Conservation (phyloP, 1,140 invertebrate species). For the Chymomyza costata region DNA sequence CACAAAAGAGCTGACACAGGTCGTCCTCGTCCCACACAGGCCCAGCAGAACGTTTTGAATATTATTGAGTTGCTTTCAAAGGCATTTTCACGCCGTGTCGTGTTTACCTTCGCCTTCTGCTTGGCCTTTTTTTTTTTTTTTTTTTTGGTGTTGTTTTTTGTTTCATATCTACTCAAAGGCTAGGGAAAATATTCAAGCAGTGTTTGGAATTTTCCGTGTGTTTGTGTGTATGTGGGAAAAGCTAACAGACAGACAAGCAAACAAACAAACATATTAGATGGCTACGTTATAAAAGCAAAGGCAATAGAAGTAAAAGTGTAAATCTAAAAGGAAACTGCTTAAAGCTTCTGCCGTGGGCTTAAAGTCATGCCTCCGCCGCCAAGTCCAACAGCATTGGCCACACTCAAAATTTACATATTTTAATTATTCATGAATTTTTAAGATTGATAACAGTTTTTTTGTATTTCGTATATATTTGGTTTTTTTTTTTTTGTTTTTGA, state of each 20-base stretch:
- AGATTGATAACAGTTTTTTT: conserved; percentile 62
- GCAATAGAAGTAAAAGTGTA: not conserved
- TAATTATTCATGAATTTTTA: conserved; percentile 73
- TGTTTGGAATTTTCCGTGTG: too few relatives aligned
- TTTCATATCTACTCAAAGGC: too few relatives aligned
- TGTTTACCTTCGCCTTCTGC: conserved; percentile 39
- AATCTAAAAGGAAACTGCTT: conserved; percentile 18
- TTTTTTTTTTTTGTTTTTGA: conserved; percentile 11
- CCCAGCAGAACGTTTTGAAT: too few relatives aligned
- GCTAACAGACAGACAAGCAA: too few relatives aligned
- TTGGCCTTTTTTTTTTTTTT: too few relatives aligned
- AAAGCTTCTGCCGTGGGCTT: conserved; percentile 31
- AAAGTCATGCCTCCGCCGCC: conserved; percentile 27
- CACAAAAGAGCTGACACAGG: not conserved
- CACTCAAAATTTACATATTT: conserved; percentile 68
- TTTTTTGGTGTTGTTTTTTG: too few relatives aligned
- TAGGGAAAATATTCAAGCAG: too few relatives aligned
- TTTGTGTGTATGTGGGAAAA: too few relatives aligned
- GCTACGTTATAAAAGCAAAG: conserved; percentile 5
- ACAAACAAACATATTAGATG: too few relatives aligned
- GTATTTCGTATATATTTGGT: too few relatives aligned
- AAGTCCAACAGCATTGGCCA: conserved; percentile 35
- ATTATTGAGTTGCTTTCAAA: conserved; percentile 65
- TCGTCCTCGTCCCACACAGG: not conserved
- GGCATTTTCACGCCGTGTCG: conserved; percentile 54